Evolutionary conservation across 2,888 invertebrate species (phyloP).

Genomic region (Smittia sp.): DNA sequence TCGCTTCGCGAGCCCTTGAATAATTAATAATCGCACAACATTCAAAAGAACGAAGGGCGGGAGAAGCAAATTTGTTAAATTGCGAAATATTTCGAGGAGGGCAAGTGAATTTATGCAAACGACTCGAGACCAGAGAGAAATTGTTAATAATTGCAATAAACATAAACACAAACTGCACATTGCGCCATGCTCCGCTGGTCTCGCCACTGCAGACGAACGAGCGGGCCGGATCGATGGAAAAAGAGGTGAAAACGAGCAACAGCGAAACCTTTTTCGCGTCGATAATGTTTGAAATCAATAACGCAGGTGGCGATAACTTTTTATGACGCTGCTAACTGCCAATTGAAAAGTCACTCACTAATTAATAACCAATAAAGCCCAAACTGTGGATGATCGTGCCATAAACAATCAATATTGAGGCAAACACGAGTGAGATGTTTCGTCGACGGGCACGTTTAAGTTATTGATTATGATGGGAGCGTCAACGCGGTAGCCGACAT

Average conservation of each 20-base stretch:
- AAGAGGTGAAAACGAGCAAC: not conserved
- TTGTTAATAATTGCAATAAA: not conserved
- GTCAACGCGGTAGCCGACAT: constrained; percentile 6
- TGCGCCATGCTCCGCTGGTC: not conserved
- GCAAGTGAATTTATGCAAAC: not conserved
- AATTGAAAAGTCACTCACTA: constrained; percentile 8
- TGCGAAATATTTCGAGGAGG: constrained; percentile 8
- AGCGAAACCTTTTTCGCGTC: not conserved
- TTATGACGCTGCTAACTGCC: not conserved
- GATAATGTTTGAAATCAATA: constrained; percentile 19
- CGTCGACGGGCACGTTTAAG: not conserved
- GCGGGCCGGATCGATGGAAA: constrained; percentile 1
- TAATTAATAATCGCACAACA: constrained; percentile 17
- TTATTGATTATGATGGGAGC: constrained; percentile 11
- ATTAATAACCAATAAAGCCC: constrained; percentile 35
- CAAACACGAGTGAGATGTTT: not conserved
- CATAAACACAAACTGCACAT: constrained; percentile 4
- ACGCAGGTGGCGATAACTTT: constrained; percentile 35
- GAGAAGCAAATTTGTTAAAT: constrained; percentile 17
- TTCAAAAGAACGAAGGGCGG: not conserved
- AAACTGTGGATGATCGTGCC: constrained; percentile 12
- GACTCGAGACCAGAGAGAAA: not conserved
- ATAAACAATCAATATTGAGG: constrained; percentile 25
- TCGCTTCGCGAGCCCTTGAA: not conserved
- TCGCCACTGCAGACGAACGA: no score